Evolutionary conservation across 2,797 vertebrate species (phyloP).

Genomic region (Ambastaia sidthimunki): DNA sequence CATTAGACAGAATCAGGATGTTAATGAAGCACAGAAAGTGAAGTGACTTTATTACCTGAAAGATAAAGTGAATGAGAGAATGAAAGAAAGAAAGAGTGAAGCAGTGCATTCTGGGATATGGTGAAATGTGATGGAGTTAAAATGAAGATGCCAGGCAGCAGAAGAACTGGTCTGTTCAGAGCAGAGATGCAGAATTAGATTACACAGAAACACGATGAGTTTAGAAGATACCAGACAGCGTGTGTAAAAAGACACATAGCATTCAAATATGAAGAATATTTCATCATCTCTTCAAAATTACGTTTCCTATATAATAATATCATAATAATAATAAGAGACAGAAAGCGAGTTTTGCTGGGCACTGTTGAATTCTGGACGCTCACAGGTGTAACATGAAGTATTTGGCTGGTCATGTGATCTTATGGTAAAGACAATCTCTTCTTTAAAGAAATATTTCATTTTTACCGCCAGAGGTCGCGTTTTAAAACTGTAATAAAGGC

Average conservation of each 20-base stretch:
- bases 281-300: too few species aligned
- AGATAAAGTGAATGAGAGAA: slow-evolving; percentile 23
- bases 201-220: background rate
- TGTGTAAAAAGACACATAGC: background rate
- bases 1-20: slow-evolving; percentile 2
- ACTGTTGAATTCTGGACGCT: too few species aligned
- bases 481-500: too few species aligned
- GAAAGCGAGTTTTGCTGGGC: too few species aligned
- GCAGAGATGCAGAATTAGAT: slow-evolving; percentile 37
- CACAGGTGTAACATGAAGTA: too few species aligned
- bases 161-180: slow-evolving; percentile 32
- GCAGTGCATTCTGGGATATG: slow-evolving; percentile 42
- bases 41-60: slow-evolving; percentile 25
- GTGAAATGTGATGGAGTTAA: slow-evolving; percentile 38
- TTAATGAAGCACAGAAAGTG: background rate
- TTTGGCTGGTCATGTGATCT: background rate
- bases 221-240: background rate
- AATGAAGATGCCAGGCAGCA: slow-evolving; percentile 21
- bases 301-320: too few species aligned
- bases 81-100: slow-evolving; percentile 19
- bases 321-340: too few species aligned
- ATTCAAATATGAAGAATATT: background rate
- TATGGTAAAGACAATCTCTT: too few species aligned
- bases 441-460: too few species aligned
- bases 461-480: too few species aligned